phyloP scores from a whole-genome alignment of 2,113 vertebrate genomes.

The Pagrus major region DNA sequence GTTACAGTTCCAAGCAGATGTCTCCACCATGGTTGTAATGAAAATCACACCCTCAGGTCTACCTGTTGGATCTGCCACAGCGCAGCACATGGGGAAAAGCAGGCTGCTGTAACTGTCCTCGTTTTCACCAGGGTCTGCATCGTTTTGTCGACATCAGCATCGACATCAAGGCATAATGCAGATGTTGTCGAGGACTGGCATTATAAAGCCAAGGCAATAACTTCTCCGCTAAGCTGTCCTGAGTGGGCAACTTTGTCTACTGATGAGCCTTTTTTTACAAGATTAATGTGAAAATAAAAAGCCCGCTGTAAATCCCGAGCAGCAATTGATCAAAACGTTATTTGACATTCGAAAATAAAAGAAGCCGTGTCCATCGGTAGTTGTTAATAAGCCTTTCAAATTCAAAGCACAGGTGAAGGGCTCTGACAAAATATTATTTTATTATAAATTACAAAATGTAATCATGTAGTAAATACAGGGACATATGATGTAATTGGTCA shows the following conservation, averaged over 20 bases:
- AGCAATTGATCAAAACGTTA: neutral
- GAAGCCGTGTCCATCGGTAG: too few species aligned
- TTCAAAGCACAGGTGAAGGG: neutral
- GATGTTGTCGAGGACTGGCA: neutral
- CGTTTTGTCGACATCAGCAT: conserved; percentile 27
- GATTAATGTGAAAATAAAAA: conserved; percentile 12
- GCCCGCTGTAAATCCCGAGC: neutral
- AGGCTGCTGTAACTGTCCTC: conserved; percentile 9
- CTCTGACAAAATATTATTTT: too few species aligned
- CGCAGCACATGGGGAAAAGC: conserved; percentile 4
- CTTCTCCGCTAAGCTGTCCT: neutral
- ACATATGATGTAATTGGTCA: neutral
- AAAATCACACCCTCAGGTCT: conserved; percentile 4
- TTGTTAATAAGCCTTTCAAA: neutral
- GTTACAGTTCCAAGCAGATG: conserved; percentile 35
- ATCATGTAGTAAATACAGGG: neutral
- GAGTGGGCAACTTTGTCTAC: conserved; percentile 10
- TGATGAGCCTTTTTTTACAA: neutral
- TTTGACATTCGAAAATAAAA: neutral
- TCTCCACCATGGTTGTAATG: conserved; percentile 17
- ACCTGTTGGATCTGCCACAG: conserved; percentile 39
- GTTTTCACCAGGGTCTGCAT: neutral
- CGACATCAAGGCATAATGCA: neutral
- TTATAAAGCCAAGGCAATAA: neutral
- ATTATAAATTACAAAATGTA: neutral